phyloP scores from a whole-genome alignment of 2,113 vertebrate species.

The Vireo altiloquus region DNA sequence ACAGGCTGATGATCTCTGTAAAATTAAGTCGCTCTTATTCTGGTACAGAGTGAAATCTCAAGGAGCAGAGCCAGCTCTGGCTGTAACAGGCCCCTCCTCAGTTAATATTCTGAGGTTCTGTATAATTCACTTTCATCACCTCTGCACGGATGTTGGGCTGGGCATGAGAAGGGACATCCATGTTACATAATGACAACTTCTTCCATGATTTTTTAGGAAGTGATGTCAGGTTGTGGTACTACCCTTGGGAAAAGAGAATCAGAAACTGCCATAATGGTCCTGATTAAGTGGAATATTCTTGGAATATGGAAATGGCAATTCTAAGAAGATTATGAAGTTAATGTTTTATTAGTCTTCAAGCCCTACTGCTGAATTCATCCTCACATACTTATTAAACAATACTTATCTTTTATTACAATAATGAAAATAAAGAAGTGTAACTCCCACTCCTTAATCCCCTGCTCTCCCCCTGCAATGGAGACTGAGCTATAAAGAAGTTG shows the following conservation, averaged over 20 bases:
- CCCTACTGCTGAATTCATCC: conserved; percentile 2
- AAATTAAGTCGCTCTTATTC: neutral
- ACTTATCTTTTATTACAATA: neutral
- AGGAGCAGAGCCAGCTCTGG: neutral
- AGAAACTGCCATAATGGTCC: neutral
- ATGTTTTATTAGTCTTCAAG: neutral
- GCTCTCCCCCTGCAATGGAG: neutral
- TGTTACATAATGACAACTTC: neutral
- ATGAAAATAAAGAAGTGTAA: neutral
- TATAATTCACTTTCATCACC: neutral
- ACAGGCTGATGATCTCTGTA: neutral
- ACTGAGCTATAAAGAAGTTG: neutral
- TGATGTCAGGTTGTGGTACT: neutral
- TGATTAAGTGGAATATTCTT: neutral
- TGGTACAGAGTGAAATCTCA: neutral
- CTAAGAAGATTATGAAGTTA: neutral
- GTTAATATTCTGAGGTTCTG: neutral
- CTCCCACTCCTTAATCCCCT: neutral
- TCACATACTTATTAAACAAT: neutral
- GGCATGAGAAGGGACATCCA: accelerated
- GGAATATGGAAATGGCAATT: neutral
- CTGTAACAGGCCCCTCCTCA: neutral
- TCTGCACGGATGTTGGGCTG: neutral
- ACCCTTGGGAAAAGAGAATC: neutral
- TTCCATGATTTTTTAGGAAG: neutral